Evolutionary conservation across 2,113 vertebrate genomes (phyloP), one percentile per base, ranked within the genome.

Genomic region (Alethe diademata): DNA sequence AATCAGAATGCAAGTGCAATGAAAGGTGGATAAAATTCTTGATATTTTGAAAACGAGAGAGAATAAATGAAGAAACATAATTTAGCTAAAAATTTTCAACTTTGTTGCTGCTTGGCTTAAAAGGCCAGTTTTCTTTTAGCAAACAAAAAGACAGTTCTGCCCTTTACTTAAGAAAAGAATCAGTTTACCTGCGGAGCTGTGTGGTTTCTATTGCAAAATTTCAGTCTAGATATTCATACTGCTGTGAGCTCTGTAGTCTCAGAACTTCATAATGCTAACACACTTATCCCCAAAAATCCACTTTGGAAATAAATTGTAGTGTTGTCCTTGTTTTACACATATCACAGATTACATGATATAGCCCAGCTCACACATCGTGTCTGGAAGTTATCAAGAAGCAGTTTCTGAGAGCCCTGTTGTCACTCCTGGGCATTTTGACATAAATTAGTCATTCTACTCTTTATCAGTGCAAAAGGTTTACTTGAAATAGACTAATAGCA

Each of bases 131-230:
- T 8, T 51, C 35, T 24, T 58, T 24, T 12, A 19, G 20, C 8
- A 47, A 80, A 47, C 2, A 38, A n/a, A 74, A 54, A 38, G 8
- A 17, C 0, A 0, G 11, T 33, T 69, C 25, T 61, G 4, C 3
- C 3, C 7, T 67, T 71, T 31, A 31, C 14, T 81, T 81, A 19
- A 26, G 9, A 17, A 2, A 48, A 72, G 5, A 29, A 60, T 7
- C 36, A 14, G 28, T 75, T 82, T 67, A 65, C 14, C 11, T 26
- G 16, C 4, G 5, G 11, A 70, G 8, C 5, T 22, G 14, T 6
- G 29, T 38, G 45, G 19, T 17, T 65, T 90, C 54, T 66, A 11
- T 17, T 67, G 20, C 8, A 80, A 70, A 73, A 64, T 50, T 66
- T 80, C 45, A 43, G 3, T 80, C 18, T 20, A 66, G 19, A 8